Percentiles rank a stretch among this genome's conserved stretches.
phyloP scores from a whole-genome alignment of 1,140 invertebrate genomes.

The Globodera ellingtonae region DNA sequence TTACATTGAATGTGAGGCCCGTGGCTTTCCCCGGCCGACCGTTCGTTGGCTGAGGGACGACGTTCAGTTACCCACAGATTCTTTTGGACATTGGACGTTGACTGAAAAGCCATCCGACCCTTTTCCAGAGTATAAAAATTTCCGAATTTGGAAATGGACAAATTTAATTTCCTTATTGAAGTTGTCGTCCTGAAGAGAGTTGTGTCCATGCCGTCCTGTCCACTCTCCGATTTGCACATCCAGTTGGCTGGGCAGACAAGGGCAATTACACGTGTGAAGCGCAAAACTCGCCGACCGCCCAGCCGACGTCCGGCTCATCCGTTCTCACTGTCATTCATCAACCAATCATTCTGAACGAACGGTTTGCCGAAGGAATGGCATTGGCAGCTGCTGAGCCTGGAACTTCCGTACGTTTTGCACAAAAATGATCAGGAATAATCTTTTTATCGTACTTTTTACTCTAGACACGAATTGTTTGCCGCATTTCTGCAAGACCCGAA shows the following conservation, averaged over 20 bases:
- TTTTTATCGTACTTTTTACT: conserved; percentile 24
- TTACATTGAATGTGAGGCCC: conserved; percentile 44
- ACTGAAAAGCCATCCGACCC: neutral
- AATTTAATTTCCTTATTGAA: neutral
- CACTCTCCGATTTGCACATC: conserved; percentile 33
- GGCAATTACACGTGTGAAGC: conserved; percentile 51
- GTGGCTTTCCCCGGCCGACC: conserved; percentile 45
- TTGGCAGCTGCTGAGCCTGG: conserved; percentile 49
- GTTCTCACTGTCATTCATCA: conserved; percentile 38
- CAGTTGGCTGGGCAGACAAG: conserved; percentile 48
- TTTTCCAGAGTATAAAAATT: neutral
- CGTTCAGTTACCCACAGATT: conserved; percentile 15
- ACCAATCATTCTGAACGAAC: conserved; percentile 43
- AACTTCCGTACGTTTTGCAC: conserved; percentile 34
- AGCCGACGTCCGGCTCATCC: neutral
- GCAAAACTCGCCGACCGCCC: conserved; percentile 24
- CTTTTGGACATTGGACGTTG: conserved; percentile 31
- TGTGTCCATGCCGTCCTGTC: conserved; percentile 30
- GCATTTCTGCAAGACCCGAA: conserved; percentile 51
- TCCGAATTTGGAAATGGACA: too few species aligned
- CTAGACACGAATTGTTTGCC: conserved; percentile 42
- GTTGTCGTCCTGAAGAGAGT: conserved; percentile 34
- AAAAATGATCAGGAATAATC: conserved; percentile 5
- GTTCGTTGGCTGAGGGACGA: conserved; percentile 52
- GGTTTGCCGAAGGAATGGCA: conserved; percentile 35